Conservation (phyloP, 2,888 invertebrate genomes). For the Adela reaumurella region DNA sequence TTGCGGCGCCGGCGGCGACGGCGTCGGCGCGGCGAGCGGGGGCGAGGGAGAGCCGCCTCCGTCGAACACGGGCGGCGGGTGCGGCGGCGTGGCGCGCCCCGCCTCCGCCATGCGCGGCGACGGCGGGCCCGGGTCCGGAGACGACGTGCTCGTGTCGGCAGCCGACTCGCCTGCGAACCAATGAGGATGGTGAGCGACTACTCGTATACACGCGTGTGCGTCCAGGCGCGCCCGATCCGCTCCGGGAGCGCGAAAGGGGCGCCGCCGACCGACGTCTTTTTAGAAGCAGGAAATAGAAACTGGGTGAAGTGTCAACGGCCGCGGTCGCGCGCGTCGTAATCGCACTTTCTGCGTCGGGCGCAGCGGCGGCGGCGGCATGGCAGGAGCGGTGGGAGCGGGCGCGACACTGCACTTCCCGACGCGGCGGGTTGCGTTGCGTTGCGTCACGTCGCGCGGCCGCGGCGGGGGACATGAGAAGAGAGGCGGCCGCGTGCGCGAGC, state of each 20-base stretch:
- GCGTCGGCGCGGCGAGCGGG: conserved; percentile 32
- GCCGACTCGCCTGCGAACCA: conserved; percentile 77
- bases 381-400: conserved; percentile 48
- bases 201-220: not conserved
- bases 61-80: conserved; percentile 52
- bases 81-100: conserved; percentile 61
- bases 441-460: conserved; percentile 35
- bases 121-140: conserved; percentile 83
- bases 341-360: conserved; percentile 22
- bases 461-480: conserved; percentile 37
- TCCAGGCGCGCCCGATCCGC: conserved; percentile 11
- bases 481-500: conserved; percentile 25
- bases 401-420: conserved; percentile 58
- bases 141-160: conserved; percentile 90
- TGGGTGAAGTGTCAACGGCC: conserved; percentile 56
- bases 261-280: conserved; percentile 36
- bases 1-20: conserved; percentile 31
- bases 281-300: conserved; percentile 49
- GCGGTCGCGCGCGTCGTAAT: conserved; percentile 43
- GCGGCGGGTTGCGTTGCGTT: conserved; percentile 55
- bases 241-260: conserved; percentile 24
- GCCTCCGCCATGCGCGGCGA: conserved; percentile 76
- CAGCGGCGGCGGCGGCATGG: conserved; percentile 17
- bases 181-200: conserved; percentile 30
- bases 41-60: conserved; percentile 33